phyloP scores from a whole-genome alignment of 2,888 invertebrate genomes.

The Caenorhabditis zanzibari region DNA sequence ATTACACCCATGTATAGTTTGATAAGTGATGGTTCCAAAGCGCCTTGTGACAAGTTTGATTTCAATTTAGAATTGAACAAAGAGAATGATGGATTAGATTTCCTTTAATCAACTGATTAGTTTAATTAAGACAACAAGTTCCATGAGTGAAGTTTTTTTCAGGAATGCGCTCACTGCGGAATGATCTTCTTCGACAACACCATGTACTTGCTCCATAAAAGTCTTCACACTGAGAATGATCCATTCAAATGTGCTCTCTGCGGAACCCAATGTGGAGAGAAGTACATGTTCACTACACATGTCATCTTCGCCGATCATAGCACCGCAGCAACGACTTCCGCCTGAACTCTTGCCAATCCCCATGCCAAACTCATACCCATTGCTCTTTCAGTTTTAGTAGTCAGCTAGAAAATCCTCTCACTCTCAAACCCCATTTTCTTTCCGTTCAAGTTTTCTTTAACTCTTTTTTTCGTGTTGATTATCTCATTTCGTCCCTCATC shows the following conservation, averaged over 20 bases:
- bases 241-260: constrained; percentile 93
- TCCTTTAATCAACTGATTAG: neutral
- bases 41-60: constrained; percentile 39
- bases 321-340: constrained; percentile 56
- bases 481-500: neutral
- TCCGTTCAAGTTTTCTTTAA: constrained; percentile 21
- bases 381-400: constrained; percentile 60
- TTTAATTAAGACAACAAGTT: neutral
- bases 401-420: constrained; percentile 36
- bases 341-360: constrained; percentile 15
- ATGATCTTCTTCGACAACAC: constrained; percentile 97
- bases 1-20: constrained; percentile 50
- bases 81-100: constrained; percentile 18
- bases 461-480: neutral
- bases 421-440: constrained; percentile 4
- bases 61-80: neutral
- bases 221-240: constrained; percentile 94
- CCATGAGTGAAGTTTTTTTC: constrained; percentile 9
- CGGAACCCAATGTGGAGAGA: constrained; percentile 94
- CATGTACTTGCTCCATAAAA: constrained; percentile 96
- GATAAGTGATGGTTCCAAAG: constrained; percentile 21
- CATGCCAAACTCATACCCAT: constrained; percentile 25
- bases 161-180: constrained; percentile 91
- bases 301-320: constrained; percentile 87
- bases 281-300: constrained; percentile 97